These are phyloP conservation scores for Lordiphosa fenestrarum DNA, from an alignment of 2,888 invertebrate species.

Conservation along the genomic window DNA sequence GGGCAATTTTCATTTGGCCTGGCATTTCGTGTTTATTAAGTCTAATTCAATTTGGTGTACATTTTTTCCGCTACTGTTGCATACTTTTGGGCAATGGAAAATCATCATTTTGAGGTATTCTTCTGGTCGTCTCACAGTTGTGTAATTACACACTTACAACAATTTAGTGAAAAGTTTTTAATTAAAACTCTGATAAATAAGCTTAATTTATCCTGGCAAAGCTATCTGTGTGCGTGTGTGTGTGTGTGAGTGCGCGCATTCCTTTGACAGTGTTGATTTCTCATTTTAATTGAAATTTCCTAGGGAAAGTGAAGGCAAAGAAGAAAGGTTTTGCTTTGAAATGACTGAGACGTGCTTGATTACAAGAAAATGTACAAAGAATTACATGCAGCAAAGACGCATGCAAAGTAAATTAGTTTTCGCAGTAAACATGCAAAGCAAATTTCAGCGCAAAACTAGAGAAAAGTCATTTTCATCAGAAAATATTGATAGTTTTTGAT, in stretches of 20 bases:
- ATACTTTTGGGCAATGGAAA: constrained; percentile 40
- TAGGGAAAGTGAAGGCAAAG: constrained; percentile 8
- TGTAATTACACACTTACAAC: constrained; percentile 67
- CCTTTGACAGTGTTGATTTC: constrained; percentile 48
- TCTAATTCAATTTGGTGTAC: constrained; percentile 66
- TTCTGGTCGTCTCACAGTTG: constrained; percentile 44
- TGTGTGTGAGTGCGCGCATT: constrained; percentile 24
- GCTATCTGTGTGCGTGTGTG: constrained; percentile 21
- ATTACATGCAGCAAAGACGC: constrained; percentile 17
- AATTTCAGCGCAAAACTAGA: no score
- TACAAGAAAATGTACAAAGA: constrained; percentile 15
- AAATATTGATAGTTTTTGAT: no score
- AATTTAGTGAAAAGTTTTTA: constrained; percentile 63
- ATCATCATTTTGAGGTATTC: constrained; percentile 15
- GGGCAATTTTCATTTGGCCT: constrained; percentile 35
- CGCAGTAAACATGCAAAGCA: no score
- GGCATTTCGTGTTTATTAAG: constrained; percentile 56
- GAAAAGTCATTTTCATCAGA: no score
- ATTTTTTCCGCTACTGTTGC: constrained; percentile 63
- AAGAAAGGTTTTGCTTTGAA: constrained; percentile 23
- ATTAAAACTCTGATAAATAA: constrained; percentile 72
- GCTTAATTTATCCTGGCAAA: constrained; percentile 63
- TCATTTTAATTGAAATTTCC: constrained; percentile 56
- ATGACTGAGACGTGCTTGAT: constrained; percentile 24
- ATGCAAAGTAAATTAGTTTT: background rate